Percentiles rank a stretch among this genome's conserved stretches.
These are phyloP conservation scores for Campopleginae sp. DNA, from an alignment of 2,888 invertebrate genomes.

Conservation along the genomic window DNA sequence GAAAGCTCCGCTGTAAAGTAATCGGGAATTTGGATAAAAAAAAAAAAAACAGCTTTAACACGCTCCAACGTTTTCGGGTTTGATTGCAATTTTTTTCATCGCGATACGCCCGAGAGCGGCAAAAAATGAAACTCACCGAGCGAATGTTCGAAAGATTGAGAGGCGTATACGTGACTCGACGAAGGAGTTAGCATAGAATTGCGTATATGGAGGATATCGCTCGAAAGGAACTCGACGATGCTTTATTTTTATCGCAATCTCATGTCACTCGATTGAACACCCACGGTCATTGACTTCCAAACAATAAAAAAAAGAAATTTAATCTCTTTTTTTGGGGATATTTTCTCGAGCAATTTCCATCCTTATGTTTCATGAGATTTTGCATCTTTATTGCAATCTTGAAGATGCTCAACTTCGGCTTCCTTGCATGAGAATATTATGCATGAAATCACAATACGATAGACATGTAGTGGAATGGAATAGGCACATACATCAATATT, in stretches of 20 bases:
- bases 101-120: background rate
- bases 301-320: background rate
- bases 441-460: background rate
- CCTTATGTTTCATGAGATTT: slow-evolving; percentile 1
- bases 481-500: background rate
- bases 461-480: background rate
- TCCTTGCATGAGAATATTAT: background rate
- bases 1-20: background rate
- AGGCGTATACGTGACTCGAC: background rate
- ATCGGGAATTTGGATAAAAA: background rate
- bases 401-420: background rate
- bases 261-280: slow-evolving; percentile 32
- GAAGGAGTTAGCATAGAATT: background rate
- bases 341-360: background rate
- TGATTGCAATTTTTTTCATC: background rate
- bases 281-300: slow-evolving; percentile 23
- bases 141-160: background rate
- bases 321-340: slow-evolving; percentile 21
- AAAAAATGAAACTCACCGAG: slow-evolving; percentile 8
- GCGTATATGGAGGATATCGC: slow-evolving; percentile 5
- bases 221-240: slow-evolving; percentile 27
- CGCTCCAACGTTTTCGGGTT: background rate
- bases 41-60: background rate
- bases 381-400: background rate
- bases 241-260: slow-evolving; percentile 36